Base-by-base conservation (phyloP, 2,888 invertebrate species). In the Pristionchus exspectatus region DNA sequence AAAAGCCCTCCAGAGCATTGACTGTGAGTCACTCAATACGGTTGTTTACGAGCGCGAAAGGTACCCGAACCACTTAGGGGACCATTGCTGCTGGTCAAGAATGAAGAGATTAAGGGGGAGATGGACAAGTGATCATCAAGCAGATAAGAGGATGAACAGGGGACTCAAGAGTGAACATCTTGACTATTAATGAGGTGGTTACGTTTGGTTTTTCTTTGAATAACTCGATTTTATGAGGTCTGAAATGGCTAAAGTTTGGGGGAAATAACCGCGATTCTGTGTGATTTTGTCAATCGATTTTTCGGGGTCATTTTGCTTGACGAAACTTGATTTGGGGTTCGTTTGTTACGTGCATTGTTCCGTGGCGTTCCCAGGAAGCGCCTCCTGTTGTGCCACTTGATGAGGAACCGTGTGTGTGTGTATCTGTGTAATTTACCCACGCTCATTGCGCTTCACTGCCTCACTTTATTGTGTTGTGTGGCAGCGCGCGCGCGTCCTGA, bases 31-130 rank as follows among this genome's bases (percentile, higher is more conserved):
- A 81, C 50, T 74, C 74, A 38, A 33, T 74, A 27, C 50, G n/a
- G 81, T 81, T 81, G 81, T 81, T 81, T 81, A 54, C 44, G 50
- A 81, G 33, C 44, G 44, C 3, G 77, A 81, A 81, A 81, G 81
- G 81, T 54, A 81, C 81, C 81, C 81, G 81, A 81, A 81, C 81
- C 81, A 81, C 81, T 81, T 81, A 81, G 81, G 38, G 74, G 74
- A 44, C 44, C 24, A 18, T 9, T 21, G 38, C 27, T 10, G 77
- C 27, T 10, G 77, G 27, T 66, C 66, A 27, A 33, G 72, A 72
- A 30, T 72, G 74, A 38, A 27, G 10, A 2, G n/a, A 69, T 24
- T 10, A 30, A 72, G n/a, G 27, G 50, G 2, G 21, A 9, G 50
- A n/a, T 50, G 50, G 81, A 81, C 18, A 81, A 81, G 81, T 81